Base-by-base conservation (phyloP, 1,140 invertebrate species). In the Pantala flavescens region DNA sequence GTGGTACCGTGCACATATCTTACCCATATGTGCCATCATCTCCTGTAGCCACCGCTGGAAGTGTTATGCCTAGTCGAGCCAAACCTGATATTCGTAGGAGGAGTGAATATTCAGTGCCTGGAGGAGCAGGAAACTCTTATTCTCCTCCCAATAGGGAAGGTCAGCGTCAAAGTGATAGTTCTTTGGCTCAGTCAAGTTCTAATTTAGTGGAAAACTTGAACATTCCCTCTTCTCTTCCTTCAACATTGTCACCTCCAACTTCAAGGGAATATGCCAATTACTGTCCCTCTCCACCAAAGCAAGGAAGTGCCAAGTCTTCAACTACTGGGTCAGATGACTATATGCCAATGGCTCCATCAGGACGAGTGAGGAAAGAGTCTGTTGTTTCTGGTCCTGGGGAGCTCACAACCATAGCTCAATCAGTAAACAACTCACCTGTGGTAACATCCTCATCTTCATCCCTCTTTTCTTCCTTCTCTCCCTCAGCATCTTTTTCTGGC, bases 1-100 rank as follows among this genome's bases (percentile, higher is more conserved):
- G 77, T 73, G 81, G 82, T 11, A 82, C 80, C 74, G 73, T 80
- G 21, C 71, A 72, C 21, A 75, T 79, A 36, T 78, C 49, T 19
- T 63, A 63, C 12, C 49, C 49, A 16, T 63, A 19, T 63, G 49
- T 63, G 16, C 49, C 49, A 19, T 63, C 49, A 3, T 63, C 49
- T 63, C 49, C 49, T 19, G 49, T 63, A 14, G 49, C n/a, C 12
- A 63, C 49, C n/a, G 49, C 49, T 3, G 49, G 49, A 21, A 63
- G 49, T 63, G 49, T 21, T 63, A 16, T 63, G 49, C 49, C 49
- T 19, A 21, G 49, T 21, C 49, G 49, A 21, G 49, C 49, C 12
- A 63, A 63, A 21, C 16, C n/a, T 16, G 49, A 63, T 21, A 63
- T 21, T 21, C 49, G 14, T 12, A 63, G 49, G 12, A 63, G n/a